Evolutionary conservation across 2,797 vertebrate genomes (phyloP), one percentile per base, ranked within the genome.

Genomic region (Leucoraja ocellata): DNA sequence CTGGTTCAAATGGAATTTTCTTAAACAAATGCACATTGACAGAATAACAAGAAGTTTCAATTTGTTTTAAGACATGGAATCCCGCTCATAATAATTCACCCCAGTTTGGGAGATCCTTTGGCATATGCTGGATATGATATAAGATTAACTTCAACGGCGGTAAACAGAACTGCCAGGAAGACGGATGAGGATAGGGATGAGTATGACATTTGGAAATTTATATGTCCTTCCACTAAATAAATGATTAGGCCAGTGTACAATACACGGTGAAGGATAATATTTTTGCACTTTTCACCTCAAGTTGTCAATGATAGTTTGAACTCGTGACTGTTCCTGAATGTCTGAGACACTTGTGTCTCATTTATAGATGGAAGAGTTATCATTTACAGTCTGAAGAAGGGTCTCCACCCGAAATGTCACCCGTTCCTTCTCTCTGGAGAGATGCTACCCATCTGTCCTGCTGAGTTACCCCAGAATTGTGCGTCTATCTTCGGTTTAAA

Each of bases 141-240:
- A 95, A 96, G 95, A 95, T 96, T 95, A 95, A 94, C 1, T 78
- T 79, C 93, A 95, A 92, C 93, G 94, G 93, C 93, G 94, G 94
- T 93, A 46, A 54, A 93, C 94, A 95, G 93, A 93, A 93, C 93
- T 96, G 96, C 95, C 96, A 94, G 7, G 18, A 93, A 96, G 96
- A 96, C 95, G 95, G 95, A 96, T 96, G 94, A 94, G 94, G 71
- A 83, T 74, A 65, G 86, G 95, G 93, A 94, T 94, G 95, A 94
- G 94, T 95, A 94, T 93, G 94, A 94, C 94, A 94, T 93, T 94
- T 95, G 94, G 94, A 96, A 96, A 96, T 95, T 95, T 95, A 93
- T 94, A 94, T 95, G 95, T 95, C 94, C 94, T 95, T 93, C 93
- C 94, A 96, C 95, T 95, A 93, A 93, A 93, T 93, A 96, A 96